Conservation (phyloP, 1,140 invertebrate genomes). For the Drosophila mojavensis region DNA sequence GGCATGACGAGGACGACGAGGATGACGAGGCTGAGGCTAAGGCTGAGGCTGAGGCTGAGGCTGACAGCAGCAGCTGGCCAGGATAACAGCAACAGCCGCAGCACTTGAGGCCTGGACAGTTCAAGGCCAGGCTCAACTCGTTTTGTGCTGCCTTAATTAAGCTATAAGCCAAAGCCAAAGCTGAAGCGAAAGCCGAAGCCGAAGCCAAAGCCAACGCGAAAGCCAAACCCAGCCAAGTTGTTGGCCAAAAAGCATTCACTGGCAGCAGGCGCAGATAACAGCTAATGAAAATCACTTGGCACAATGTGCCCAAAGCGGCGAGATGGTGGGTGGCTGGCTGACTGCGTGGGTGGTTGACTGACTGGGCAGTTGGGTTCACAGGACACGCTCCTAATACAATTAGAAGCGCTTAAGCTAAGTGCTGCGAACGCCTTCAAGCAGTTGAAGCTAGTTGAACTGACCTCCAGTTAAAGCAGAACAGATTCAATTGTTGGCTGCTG, state of each 20-base stretch:
- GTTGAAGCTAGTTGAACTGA: slow-evolving; percentile 17
- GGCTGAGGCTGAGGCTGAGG: background rate
- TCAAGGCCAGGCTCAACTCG: slow-evolving; percentile 39
- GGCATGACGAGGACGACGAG: background rate
- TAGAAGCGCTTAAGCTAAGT: slow-evolving; percentile 78
- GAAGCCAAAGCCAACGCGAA: background rate
- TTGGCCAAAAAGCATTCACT: slow-evolving; percentile 27
- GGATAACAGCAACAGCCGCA: background rate
- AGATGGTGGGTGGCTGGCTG: background rate
- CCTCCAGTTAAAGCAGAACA: slow-evolving; percentile 8
- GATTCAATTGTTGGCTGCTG: too few species aligned
- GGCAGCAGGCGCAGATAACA: slow-evolving; percentile 59
- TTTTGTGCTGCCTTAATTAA: slow-evolving; percentile 69
- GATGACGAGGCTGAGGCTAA: too few species aligned
- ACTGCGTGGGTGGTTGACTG: background rate
- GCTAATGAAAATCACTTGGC: slow-evolving; percentile 76
- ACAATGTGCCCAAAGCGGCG: slow-evolving; percentile 40
- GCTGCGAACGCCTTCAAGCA: slow-evolving; percentile 19
- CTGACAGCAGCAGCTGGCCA: slow-evolving; percentile 6
- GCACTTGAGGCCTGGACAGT: slow-evolving; percentile 18
- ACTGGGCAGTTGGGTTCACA: slow-evolving; percentile 21
- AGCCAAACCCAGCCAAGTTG: slow-evolving; percentile 19
- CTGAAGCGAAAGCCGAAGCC: background rate
- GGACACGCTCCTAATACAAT: slow-evolving; percentile 80
- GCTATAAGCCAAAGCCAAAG: slow-evolving; percentile 59